Conservation (phyloP, 2,888 invertebrate species). For the Hyalella azteca region DNA sequence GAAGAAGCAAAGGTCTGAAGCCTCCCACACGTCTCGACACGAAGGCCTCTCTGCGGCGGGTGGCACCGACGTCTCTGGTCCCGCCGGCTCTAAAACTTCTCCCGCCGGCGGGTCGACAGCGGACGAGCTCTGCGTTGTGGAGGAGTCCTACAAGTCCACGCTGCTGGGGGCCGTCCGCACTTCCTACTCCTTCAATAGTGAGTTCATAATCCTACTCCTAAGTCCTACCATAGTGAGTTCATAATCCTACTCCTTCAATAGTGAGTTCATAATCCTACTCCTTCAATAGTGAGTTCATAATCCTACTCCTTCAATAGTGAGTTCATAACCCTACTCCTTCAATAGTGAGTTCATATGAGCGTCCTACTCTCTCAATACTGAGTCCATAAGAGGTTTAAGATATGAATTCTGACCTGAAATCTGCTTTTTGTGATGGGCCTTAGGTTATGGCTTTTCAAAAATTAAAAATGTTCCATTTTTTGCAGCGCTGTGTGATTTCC, state of each 20-base stretch:
- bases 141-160: constrained; percentile 59
- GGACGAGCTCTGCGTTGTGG: not conserved
- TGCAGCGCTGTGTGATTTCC: constrained; percentile 86
- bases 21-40: not conserved
- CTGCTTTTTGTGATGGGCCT: too few species aligned
- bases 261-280: too few species aligned
- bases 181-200: constrained; percentile 64
- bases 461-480: not conserved
- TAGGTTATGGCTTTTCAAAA: too few species aligned
- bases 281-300: constrained; percentile 62
- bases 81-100: not conserved
- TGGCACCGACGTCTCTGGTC: not conserved
- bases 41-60: not conserved
- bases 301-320: too few species aligned
- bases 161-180: constrained; percentile 63
- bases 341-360: too few species aligned
- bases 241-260: too few species aligned
- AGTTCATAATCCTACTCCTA: constrained; percentile 44
- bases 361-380: constrained; percentile 64
- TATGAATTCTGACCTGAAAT: too few species aligned
- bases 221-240: too few species aligned
- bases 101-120: not conserved
- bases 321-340: too few species aligned
- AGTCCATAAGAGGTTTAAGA: too few species aligned
- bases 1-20: constrained; percentile 52